Conservation (phyloP, 35 echinoderm and acorn worm genomes). For the Anneissia japonica region DNA sequence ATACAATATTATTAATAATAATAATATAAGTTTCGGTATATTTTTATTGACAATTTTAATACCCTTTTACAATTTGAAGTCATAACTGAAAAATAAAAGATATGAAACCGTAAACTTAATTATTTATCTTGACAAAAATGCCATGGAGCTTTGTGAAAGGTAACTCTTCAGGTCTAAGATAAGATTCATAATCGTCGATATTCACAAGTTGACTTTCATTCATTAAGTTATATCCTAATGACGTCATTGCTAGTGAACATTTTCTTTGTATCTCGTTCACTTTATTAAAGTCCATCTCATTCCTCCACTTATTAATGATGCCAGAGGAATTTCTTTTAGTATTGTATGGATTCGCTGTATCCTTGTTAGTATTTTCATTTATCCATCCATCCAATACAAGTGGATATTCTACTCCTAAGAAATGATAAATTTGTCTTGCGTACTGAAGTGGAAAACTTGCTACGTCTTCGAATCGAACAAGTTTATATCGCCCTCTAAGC, state of each 20-base stretch:
- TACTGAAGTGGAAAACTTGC: background rate
- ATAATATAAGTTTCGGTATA: too few relatives aligned
- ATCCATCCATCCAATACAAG: constrained; percentile 12
- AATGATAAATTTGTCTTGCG: constrained; percentile 15
- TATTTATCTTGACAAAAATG: too few relatives aligned
- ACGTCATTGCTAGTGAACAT: constrained; percentile 9
- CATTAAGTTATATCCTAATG: background rate
- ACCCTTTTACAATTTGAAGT: too few relatives aligned
- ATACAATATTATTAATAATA: too few relatives aligned
- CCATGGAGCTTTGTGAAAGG: too few relatives aligned
- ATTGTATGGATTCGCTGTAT: background rate
- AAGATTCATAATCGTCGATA: background rate
- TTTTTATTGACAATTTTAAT: too few relatives aligned
- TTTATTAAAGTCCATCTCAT: constrained; percentile 11
- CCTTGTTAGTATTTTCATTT: constrained; percentile 2
- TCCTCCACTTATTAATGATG: constrained; percentile 23
- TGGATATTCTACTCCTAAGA: constrained; percentile 11
- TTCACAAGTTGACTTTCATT: background rate
- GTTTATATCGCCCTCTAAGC: constrained; percentile 37
- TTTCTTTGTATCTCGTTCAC: constrained; percentile 22
- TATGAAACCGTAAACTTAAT: too few relatives aligned
- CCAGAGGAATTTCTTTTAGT: constrained; percentile 5
- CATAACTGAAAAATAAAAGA: too few relatives aligned
- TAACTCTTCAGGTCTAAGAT: too few relatives aligned
- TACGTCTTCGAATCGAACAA: constrained; percentile 46